Evolutionary conservation across 2,888 invertebrate species (phyloP).

Genomic region (Dioctria rufipes): DNA sequence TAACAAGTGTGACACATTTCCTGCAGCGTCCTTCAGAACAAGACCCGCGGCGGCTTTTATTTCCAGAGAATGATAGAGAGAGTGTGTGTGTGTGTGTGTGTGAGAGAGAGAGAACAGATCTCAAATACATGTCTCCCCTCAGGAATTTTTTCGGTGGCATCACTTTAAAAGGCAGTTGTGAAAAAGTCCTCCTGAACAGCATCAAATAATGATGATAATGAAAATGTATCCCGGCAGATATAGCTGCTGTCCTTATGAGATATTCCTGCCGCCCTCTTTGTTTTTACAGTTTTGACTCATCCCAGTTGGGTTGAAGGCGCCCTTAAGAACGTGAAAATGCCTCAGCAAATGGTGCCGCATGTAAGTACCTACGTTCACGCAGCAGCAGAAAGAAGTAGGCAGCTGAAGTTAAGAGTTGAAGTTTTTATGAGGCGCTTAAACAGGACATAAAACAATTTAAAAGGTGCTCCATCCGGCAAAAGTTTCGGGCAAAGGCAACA

Average conservation of each 20-base stretch:
- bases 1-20: conserved; percentile 63
- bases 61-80: background rate
- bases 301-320: background rate
- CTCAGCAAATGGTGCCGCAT: conserved; percentile 46
- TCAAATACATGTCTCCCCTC: conserved; percentile 41
- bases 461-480: conserved; percentile 1
- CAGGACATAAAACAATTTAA: conserved; percentile 50
- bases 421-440: conserved; percentile 49
- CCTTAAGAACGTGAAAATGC: conserved; percentile 58
- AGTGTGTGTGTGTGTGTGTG: no score
- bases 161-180: conserved; percentile 22
- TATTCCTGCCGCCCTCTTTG: conserved; percentile 17
- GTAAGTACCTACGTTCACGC: conserved; percentile 1
- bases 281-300: background rate
- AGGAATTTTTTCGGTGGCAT: conserved; percentile 22
- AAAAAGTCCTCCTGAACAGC: conserved; percentile 43
- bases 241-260: conserved; percentile 37
- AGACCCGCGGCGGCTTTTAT: conserved; percentile 8
- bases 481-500: conserved; percentile 37
- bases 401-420: conserved; percentile 41
- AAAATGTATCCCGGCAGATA: conserved; percentile 40
- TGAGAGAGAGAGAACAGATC: background rate
- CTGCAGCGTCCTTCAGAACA: conserved; percentile 55
- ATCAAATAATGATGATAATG: conserved; percentile 54
- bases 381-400: background rate